Base-by-base conservation (phyloP, 2,888 invertebrate species). In the Cabera pusaria region DNA sequence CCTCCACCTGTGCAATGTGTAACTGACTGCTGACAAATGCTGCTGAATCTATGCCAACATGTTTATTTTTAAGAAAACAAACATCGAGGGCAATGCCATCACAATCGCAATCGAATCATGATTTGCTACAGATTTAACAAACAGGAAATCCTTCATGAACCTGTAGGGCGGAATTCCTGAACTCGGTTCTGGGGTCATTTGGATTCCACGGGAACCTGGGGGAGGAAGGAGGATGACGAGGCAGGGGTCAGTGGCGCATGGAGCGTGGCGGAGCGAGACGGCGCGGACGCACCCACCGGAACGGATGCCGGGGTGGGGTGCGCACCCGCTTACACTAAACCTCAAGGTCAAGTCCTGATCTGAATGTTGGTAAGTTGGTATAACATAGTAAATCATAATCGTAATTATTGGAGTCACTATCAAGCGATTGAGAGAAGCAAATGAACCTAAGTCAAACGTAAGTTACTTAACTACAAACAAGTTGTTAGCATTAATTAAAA, bases 1-100 rank as follows among this genome's bases (percentile, higher is more conserved):
- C 57, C 52, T 70, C 57, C 80, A 83, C 83, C 80, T 81, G 79
- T 77, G 64, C 62, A 61, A 64, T 81, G 79, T 77, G 64, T 62
- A 61, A 64, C 62, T 54, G 53, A 45, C n/a, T 52, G 28, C 35
- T 42, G 41, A 27, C 42, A 32, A 39, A 50, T 47, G 50, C 41
- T 24, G 8, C 11, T 36, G 12, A 7, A 27, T 6, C 9, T 12
- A 28, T 16, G n/a, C n/a, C 21, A 6, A 6, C n/a, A n/a, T 4
- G 7, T 14, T 14, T 14, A 3, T 14, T 14, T 14, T 14, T 4
- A 14, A 14, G 14, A 14, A 3, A 14, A 3, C 14, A 14, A 14
- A 3, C 4, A 14, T 14, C 4, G 14, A 2, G 2, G 14, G 14
- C n/a, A n/a, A 14, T 14, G 14, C 4, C 14, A 14, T 14, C 14